These are phyloP conservation scores for Amphipyra berbera DNA, from an alignment of 2,888 invertebrate species.

Conservation along the genomic window DNA sequence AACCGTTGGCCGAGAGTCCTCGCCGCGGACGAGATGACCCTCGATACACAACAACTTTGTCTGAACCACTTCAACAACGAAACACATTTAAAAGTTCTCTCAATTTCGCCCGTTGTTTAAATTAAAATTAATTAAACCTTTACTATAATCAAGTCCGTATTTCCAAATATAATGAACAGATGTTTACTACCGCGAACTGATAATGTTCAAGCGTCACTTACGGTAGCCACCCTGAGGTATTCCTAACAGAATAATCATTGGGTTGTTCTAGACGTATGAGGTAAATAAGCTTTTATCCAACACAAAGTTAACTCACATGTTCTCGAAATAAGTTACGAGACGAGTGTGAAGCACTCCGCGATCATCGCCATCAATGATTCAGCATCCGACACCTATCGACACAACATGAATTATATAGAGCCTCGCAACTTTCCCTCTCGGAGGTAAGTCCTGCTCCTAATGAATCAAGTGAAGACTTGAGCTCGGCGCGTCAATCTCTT, in stretches of 20 bases:
- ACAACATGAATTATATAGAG: conserved; percentile 7
- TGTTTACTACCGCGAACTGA: background rate
- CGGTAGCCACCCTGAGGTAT: too few relatives aligned
- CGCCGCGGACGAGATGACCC: conserved; percentile 7
- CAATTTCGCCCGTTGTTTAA: conserved; percentile 9
- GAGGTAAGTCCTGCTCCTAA: conserved; percentile 6
- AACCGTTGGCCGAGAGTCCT: background rate
- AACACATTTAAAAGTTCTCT: conserved; percentile 4
- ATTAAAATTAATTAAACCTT: conserved; percentile 1
- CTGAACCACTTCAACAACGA: conserved; percentile 13
- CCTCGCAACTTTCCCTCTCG: background rate
- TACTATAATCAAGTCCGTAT: too few relatives aligned
- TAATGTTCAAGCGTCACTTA: too few relatives aligned
- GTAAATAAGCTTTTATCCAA: conserved; percentile 1
- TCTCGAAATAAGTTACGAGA: conserved; percentile 3
- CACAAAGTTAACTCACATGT: background rate
- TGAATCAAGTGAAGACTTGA: background rate
- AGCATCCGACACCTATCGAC: conserved; percentile 5
- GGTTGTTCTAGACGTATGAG: too few relatives aligned
- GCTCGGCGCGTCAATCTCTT: background rate
- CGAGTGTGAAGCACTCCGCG: conserved; percentile 1
- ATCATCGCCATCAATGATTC: conserved; percentile 20
- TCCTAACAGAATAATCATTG: background rate
- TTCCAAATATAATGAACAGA: background rate
- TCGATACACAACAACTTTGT: conserved; percentile 27